Base-by-base conservation (phyloP, 2,797 vertebrate genomes). In the Otus scops region DNA sequence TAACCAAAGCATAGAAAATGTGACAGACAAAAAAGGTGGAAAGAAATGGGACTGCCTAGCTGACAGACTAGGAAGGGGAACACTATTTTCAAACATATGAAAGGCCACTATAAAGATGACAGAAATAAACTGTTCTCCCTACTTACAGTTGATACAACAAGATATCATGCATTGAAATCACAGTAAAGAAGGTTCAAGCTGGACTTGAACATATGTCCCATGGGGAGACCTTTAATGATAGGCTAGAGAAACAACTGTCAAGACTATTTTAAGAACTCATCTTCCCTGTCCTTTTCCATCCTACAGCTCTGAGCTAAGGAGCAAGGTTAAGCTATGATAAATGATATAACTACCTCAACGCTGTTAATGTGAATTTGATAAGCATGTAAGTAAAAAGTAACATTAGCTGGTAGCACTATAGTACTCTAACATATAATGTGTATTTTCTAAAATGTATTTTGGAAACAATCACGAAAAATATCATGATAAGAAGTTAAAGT, bases 401-500 rank as follows among this genome's bases (percentile, higher is more conserved):
- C 7, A 9, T 27, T 23, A 12, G 14, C 38, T 64, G 32, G 3
- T 14, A 57, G 64, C 87, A 87, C 15, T 13, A 43, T 4, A 43
- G 21, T 23, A 16, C 24, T 61, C 17, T 6, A 34, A 48, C 24
- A 43, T 0, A 21, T 6, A 50, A 17, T 5, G 11, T 7, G 7
- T 7, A 2, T 32, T 45, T 48, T 60, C 22, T 10, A 36, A 71
- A 67, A 65, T 0, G 0, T 27, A 7, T 27, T 68, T 82, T 54
- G 32, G 34, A 76, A 89, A 70, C 15, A 50, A 20, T 30, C 3
- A 30, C 27, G 26, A 65, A 81, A 78, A 80, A 30, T 47, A 34
- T 4, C 9, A 39, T 0, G 0, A 18, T 21, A 63, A 64, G 34
- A 59, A 63, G 7, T 11, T 82, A 21, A 68, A 76, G 8, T 12